These are phyloP conservation scores for Dasypus novemcinctus DNA, from an alignment of 2,113 vertebrate genomes.

Conservation along the genomic window DNA sequence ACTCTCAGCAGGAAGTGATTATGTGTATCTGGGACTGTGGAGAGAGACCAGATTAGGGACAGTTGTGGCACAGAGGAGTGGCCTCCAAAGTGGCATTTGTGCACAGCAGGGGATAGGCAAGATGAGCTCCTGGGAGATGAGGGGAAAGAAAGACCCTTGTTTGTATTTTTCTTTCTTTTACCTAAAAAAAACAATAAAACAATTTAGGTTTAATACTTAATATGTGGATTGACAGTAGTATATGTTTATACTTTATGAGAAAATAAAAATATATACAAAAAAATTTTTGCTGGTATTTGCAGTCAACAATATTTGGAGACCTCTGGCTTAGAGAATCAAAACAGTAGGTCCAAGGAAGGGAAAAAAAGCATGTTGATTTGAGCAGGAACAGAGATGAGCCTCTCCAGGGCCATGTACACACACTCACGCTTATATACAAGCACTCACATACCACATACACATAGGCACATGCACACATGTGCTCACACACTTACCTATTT, in stretches of 20 bases:
- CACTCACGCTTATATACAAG: too few species aligned
- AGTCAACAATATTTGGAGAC: background rate
- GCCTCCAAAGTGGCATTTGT: background rate
- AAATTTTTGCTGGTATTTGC: background rate
- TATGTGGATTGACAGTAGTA: background rate
- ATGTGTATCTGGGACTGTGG: background rate
- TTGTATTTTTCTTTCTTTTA: slow-evolving; percentile 8
- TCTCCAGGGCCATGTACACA: background rate
- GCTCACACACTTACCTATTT: background rate
- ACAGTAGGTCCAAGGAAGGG: background rate
- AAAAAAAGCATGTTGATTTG: background rate
- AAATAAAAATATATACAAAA: background rate
- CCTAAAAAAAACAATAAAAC: background rate
- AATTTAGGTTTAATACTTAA: slow-evolving; percentile 19
- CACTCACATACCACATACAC: too few species aligned
- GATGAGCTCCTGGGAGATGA: background rate
- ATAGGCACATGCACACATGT: too few species aligned
- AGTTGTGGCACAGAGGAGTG: background rate
- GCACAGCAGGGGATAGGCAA: background rate
- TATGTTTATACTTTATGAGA: background rate
- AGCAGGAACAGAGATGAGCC: background rate
- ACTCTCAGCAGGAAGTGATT: background rate
- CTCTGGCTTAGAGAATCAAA: background rate
- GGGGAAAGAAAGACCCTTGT: background rate
- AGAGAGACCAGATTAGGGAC: background rate